These are phyloP conservation scores for Xyliphius kryptos DNA, from an alignment of 2,113 vertebrate species.

Conservation along the genomic window DNA sequence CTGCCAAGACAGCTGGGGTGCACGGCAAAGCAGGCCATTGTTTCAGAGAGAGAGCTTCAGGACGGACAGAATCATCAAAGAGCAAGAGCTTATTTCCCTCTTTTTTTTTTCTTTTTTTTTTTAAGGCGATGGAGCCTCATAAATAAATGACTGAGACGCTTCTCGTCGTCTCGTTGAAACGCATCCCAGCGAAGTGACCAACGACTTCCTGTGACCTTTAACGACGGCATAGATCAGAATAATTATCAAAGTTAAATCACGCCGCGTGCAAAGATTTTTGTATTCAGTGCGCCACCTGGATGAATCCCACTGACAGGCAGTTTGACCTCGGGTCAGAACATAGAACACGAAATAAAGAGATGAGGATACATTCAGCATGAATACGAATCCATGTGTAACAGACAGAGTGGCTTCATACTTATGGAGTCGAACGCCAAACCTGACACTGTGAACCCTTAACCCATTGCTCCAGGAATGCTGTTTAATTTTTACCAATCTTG, in stretches of 20 bases:
- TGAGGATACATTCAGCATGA: too few relatives aligned
- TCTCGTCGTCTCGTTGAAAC: not conserved
- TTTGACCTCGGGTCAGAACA: not conserved
- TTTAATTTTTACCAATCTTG: too few relatives aligned
- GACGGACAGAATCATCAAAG: slow-evolving; percentile 20
- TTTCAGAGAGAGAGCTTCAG: slow-evolving; percentile 57
- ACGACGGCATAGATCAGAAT: slow-evolving; percentile 36
- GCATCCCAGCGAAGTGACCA: not conserved
- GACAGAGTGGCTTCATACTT: too few relatives aligned
- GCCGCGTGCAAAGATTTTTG: not conserved
- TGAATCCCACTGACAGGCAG: not conserved
- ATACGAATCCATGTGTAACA: too few relatives aligned
- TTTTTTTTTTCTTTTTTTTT: not conserved
- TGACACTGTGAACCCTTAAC: too few relatives aligned
- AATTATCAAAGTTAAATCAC: not conserved
- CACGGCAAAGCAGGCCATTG: slow-evolving; percentile 42
- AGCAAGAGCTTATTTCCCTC: not conserved
- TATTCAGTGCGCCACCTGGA: not conserved
- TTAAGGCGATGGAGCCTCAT: slow-evolving; percentile 26
- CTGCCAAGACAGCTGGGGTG: slow-evolving; percentile 19
- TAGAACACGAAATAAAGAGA: not conserved
- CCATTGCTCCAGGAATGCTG: too few relatives aligned
- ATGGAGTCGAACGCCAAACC: too few relatives aligned
- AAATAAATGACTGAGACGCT: slow-evolving; percentile 10
- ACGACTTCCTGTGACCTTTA: slow-evolving; percentile 2